phyloP scores from a whole-genome alignment of 2,113 vertebrate genomes.

The Chrysochloris asiatica region DNA sequence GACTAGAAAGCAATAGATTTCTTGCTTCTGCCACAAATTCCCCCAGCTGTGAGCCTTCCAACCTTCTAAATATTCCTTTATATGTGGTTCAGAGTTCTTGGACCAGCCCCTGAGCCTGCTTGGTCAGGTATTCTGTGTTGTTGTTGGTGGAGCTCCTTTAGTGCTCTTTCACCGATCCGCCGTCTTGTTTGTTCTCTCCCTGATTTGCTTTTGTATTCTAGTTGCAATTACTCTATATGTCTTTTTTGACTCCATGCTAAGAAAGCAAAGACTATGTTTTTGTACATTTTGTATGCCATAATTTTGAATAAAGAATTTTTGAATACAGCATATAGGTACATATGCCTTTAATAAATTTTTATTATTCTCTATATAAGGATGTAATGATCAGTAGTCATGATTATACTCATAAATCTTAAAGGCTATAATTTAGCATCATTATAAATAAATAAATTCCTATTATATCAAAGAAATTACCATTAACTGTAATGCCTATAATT shows the following conservation, averaged over 20 bases:
- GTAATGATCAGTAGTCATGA: neutral
- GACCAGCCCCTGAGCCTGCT: too few species aligned
- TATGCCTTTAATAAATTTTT: neutral
- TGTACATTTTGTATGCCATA: neutral
- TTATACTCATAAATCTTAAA: neutral
- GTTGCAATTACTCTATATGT: neutral
- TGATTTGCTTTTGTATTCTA: neutral
- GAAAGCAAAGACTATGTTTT: neutral
- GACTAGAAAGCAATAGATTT: too few species aligned
- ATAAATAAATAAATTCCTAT: slow-evolving; percentile 27
- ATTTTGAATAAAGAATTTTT: neutral
- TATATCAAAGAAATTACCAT: slow-evolving; percentile 16
- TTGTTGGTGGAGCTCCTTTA: too few species aligned
- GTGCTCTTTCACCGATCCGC: too few species aligned
- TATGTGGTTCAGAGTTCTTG: too few species aligned
- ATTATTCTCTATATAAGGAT: neutral
- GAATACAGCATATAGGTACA: neutral
- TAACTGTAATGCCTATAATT: neutral
- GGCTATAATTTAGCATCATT: slow-evolving; percentile 14
- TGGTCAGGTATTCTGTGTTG: too few species aligned
- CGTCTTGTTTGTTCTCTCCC: too few species aligned
- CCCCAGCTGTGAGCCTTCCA: too few species aligned
- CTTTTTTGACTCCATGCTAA: neutral
- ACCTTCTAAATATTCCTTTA: too few species aligned
- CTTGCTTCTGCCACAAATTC: too few species aligned